phyloP scores from a whole-genome alignment of 2,113 vertebrate species.

The Micromys minutus region DNA sequence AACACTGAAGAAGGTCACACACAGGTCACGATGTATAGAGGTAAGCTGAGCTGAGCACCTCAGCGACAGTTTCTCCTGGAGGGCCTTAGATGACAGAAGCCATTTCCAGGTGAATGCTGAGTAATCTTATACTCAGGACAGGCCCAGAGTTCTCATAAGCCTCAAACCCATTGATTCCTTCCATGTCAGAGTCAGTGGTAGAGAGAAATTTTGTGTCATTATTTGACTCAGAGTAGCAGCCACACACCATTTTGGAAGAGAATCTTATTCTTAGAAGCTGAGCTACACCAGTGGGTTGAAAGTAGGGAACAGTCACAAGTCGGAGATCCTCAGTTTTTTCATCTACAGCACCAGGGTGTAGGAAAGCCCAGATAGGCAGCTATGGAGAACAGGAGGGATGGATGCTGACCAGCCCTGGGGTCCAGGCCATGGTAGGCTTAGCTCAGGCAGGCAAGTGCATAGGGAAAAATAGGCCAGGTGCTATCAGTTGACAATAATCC shows the following conservation, averaged over 20 bases:
- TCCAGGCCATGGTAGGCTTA: not conserved
- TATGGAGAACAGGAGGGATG: not conserved
- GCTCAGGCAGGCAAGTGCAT: not conserved
- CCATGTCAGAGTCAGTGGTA: not conserved
- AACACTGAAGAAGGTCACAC: not conserved
- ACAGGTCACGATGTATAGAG: too few species aligned
- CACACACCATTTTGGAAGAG: not conserved
- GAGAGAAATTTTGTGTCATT: not conserved
- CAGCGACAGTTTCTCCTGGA: not conserved
- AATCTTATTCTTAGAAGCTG: not conserved
- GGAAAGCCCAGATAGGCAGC: not conserved
- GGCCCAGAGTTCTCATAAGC: not conserved
- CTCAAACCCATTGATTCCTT: not conserved
- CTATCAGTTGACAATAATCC: not conserved
- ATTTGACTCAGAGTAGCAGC: not conserved
- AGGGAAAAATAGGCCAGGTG: not conserved
- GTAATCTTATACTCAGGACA: not conserved
- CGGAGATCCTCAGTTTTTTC: not conserved
- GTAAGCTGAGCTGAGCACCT: not conserved
- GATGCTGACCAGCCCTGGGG: not conserved
- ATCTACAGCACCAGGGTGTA: not conserved
- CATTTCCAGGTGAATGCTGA: not conserved
- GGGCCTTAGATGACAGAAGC: not conserved
- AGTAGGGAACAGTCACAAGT: not conserved
- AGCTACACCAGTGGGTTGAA: not conserved